Evolutionary conservation across 2,888 invertebrate genomes (phyloP).

Genomic region (Drosophila mulleri): DNA sequence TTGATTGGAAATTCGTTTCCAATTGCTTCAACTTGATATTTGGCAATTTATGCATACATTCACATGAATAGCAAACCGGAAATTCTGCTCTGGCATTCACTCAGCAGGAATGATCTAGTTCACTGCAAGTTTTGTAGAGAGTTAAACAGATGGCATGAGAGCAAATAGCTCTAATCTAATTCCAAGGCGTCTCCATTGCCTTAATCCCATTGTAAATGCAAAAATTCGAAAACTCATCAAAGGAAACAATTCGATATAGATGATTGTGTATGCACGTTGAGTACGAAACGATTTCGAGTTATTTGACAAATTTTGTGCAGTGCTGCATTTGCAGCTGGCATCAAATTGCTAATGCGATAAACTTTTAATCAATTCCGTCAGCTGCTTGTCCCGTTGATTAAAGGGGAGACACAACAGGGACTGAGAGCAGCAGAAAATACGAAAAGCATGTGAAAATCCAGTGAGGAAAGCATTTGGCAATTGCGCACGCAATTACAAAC

Average conservation of each 20-base stretch:
- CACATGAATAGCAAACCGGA: neutral
- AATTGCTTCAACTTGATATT: neutral
- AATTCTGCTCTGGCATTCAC: neutral
- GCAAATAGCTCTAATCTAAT: neutral
- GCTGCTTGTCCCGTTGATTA: constrained; percentile 43
- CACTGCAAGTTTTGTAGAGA: neutral
- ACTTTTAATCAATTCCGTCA: constrained; percentile 16
- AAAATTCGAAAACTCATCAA: neutral
- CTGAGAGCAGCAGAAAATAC: constrained; percentile 5
- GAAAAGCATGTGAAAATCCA: constrained; percentile 23
- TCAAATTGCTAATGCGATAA: constrained; percentile 7
- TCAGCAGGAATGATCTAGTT: neutral
- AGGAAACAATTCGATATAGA: neutral
- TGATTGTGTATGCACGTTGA: neutral
- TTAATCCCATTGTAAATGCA: neutral
- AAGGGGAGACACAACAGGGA: neutral
- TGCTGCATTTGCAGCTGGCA: constrained; percentile 4
- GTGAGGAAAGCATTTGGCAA: constrained; percentile 35
- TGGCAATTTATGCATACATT: neutral
- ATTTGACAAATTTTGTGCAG: neutral
- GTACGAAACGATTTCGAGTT: constrained; percentile 2
- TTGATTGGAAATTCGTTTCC: neutral
- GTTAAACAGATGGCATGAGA: neutral
- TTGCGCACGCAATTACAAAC: constrained; percentile 54
- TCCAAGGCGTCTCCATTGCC: neutral